Base-by-base conservation (phyloP, 2,113 vertebrate species). In the Nanorana parkeri region DNA sequence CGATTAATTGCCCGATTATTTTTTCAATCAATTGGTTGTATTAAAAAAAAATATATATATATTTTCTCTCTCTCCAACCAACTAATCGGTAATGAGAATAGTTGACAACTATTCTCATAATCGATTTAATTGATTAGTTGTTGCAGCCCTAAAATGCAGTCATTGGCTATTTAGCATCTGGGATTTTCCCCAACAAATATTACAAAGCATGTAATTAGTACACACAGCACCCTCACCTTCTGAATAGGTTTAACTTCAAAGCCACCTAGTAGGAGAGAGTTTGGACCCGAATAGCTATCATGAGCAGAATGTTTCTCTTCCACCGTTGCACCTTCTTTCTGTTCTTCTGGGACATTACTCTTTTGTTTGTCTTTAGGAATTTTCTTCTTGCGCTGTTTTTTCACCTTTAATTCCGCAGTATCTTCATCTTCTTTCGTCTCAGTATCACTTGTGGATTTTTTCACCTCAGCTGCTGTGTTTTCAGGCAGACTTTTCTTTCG, bases 251-350 rank as follows among this genome's bases (percentile, higher is more conserved):
- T 95, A 74, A 52, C 89, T 0, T 91, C 78, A 1, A 94, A 95
- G 76, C 91, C 94, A 20, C 96, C 96, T 0, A 98, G 86, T 67
- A 97, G 66, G 1, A 86, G 78, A 36, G 92, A 85, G 21, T 84
- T 89, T 23, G 90, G 85, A 3, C 85, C 52, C 11, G 36, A 23
- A 0, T 16, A 15, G 15, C 16, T 4, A 52, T 75, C 32, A 74
- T n/a, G 60, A 16, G 52, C 58, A 17, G 10, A 4, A 67, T 0
- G 21, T 11, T 72, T 20, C 23, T 26, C 10, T n/a, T 60, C n/a
- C 41, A 67, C 77, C 17, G 17, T 26, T 1, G 19, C 10, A 10
- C 19, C 16, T 29, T 28, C n/a, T 21, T 41, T 47, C n/a, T 19
- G 6, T 26, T 60, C 51, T 13, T 19, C 36, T 36, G 41, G 2